phyloP scores from a whole-genome alignment of 1,140 invertebrate species.

The Coenobita brevimanus region DNA sequence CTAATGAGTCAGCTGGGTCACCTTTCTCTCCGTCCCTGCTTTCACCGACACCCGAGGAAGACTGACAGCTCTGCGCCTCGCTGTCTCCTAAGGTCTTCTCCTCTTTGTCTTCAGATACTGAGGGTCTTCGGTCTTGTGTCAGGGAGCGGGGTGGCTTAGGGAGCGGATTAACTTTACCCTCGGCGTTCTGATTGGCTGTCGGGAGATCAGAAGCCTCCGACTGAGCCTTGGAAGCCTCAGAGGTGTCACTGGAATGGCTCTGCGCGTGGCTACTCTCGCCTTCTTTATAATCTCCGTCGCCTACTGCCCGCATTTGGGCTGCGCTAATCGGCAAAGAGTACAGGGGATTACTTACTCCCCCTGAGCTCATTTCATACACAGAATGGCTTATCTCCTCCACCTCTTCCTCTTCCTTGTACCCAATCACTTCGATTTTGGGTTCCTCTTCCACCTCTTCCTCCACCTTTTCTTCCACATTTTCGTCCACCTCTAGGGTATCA shows the following conservation, averaged over 20 bases:
- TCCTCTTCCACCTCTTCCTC: neutral
- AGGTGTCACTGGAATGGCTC: neutral
- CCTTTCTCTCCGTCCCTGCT: neutral
- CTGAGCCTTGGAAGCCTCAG: neutral
- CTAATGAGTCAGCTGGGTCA: too few species aligned
- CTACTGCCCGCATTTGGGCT: neutral
- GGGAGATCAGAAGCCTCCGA: neutral
- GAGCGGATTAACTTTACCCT: slow-evolving; percentile 29
- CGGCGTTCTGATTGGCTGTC: neutral
- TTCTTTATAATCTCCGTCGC: neutral
- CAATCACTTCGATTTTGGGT: too few species aligned
- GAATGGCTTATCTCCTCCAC: neutral
- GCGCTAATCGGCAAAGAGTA: slow-evolving; percentile 5
- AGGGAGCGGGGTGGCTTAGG: slow-evolving; percentile 44
- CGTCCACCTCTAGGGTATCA: neutral
- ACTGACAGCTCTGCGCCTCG: neutral
- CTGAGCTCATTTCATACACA: neutral
- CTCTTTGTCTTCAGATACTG: neutral
- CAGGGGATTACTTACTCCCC: slow-evolving; percentile 16
- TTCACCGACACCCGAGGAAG: neutral
- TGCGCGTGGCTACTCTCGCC: neutral
- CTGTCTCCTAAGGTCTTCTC: neutral
- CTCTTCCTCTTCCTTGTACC: slow-evolving; percentile 5
- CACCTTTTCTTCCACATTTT: neutral
- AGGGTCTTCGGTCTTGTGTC: slow-evolving; percentile 2